phyloP scores from a whole-genome alignment of 2,113 vertebrate genomes.

The Octodon degus region DNA sequence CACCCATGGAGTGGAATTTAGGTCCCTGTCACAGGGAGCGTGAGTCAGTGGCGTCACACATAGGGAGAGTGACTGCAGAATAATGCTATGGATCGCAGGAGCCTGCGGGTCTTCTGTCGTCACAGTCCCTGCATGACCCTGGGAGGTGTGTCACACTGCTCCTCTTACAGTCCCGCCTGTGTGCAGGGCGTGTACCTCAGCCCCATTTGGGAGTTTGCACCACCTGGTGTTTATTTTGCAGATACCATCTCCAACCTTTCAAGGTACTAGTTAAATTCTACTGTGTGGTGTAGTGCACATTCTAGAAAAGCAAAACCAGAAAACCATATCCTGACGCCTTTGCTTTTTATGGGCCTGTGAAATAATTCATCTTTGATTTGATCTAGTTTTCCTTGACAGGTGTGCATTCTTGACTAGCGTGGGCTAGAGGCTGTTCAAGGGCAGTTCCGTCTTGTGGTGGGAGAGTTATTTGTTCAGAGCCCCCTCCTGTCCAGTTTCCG shows the following conservation, averaged over 20 bases:
- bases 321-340: neutral
- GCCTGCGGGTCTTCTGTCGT: neutral
- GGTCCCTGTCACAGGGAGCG: neutral
- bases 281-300: conserved; percentile 36
- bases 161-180: neutral
- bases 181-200: neutral
- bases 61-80: neutral
- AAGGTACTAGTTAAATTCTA: conserved; percentile 49
- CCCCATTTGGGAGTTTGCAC: neutral
- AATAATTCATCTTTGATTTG: neutral
- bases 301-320: conserved; percentile 12
- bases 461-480: neutral
- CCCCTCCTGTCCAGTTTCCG: neutral
- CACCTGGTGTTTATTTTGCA: neutral
- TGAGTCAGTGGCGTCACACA: neutral
- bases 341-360: neutral
- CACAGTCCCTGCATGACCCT: accelerated
- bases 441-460: neutral
- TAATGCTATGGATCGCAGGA: neutral
- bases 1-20: neutral
- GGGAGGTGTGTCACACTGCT: neutral
- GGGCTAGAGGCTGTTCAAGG: neutral
- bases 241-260: conserved; percentile 21
- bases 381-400: neutral
- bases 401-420: neutral